Base-by-base conservation (phyloP, 2,888 invertebrate genomes). In the Didymodactylos carnosus region DNA sequence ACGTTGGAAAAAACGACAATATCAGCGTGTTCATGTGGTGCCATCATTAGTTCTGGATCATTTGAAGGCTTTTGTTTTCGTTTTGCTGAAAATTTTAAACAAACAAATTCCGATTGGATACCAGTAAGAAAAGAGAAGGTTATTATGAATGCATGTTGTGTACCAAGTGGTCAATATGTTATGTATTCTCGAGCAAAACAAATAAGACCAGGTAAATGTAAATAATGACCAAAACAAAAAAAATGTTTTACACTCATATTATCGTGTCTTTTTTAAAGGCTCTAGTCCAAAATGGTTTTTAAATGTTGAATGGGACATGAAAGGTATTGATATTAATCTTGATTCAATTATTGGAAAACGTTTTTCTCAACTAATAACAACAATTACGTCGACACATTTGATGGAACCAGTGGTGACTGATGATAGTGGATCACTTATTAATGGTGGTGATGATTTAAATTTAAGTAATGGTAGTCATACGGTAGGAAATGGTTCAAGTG, bases 251-350 rank as follows among this genome's bases (percentile, higher is more conserved):
- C n/a, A n/a, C n/a, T n/a, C n/a, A n/a, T n/a, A n/a, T n/a, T n/a
- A n/a, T n/a, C n/a, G n/a, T n/a, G n/a, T n/a, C n/a, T n/a, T n/a
- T n/a, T n/a, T n/a, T n/a, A 62, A 62, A 35, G 29, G 19, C 2
- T 10, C 10, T 35, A 62, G 62, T 62, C 95, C 97, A 5, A 95
- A 97, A 82, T 98, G 97, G 97, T 88, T 95, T 80, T 86, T 98
- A 75, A 95, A 95, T 84, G 94, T 98, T 1, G 90, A 92, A 77
- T 97, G 97, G 94, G 91, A 95, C 85, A 98, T 98, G 98, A 92
- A 95, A 83, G 98, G 98, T 71, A 93, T 95, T 13, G 94, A 94
- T 80, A 93, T 95, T 77, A 93, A 95, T 82, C 84, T 95, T 74
- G 94, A 95, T 83, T 91, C 93, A 0, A 92, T 91, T 82, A 92